A percentile compares a stretch with the other conserved stretches of the same genome.
Conservation (phyloP, 2,113 vertebrate species). For the Cepphus grylle region DNA sequence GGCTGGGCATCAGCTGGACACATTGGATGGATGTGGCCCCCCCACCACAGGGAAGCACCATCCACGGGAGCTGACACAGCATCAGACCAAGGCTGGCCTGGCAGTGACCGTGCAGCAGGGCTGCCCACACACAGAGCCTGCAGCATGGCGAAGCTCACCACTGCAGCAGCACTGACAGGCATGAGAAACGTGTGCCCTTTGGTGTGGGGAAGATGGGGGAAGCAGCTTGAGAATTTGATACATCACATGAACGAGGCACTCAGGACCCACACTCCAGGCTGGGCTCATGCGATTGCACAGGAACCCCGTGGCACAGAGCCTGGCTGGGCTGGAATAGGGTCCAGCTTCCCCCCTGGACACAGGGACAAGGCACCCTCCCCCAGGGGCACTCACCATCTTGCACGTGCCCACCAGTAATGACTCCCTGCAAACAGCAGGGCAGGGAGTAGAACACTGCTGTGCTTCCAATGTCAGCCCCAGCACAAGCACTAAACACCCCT, state of each 20-base stretch:
- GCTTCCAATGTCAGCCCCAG: background rate
- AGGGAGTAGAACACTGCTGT: rapidly evolving
- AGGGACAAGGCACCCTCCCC: background rate
- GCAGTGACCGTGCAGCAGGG: rapidly evolving
- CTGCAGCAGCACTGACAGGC: background rate
- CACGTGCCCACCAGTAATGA: rapidly evolving
- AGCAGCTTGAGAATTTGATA: background rate
- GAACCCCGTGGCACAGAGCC: background rate
- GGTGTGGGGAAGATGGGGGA: background rate
- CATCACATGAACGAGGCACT: rapidly evolving
- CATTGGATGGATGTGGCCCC: rapidly evolving
- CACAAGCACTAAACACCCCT: background rate
- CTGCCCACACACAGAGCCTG: rapidly evolving
- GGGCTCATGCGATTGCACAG: rapidly evolving
- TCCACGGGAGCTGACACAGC: background rate
- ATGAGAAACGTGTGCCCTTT: rapidly evolving
- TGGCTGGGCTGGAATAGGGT: background rate
- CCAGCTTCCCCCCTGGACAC: background rate
- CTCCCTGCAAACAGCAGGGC: rapidly evolving
- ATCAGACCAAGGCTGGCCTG: background rate
- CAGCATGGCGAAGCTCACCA: background rate
- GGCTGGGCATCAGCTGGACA: background rate
- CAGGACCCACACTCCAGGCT: background rate
- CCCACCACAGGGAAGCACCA: background rate
- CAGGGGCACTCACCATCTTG: rapidly evolving